A percentile compares a stretch with the other conserved stretches of the same genome.
Evolutionary conservation across 2,888 invertebrate species (phyloP).

Genomic region (Graphium colonna): DNA sequence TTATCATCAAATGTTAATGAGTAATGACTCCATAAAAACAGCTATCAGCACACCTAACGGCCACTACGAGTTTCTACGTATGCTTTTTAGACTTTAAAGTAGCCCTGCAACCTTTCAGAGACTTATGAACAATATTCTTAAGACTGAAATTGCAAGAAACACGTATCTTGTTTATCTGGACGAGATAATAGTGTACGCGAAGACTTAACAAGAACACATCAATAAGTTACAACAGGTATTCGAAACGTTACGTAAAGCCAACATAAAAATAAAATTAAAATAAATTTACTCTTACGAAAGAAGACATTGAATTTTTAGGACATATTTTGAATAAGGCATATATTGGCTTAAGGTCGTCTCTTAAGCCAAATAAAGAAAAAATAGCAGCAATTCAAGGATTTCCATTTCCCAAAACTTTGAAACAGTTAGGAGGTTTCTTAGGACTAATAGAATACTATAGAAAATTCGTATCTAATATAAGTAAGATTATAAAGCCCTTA

Average conservation of each 20-base stretch:
- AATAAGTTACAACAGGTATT: neutral
- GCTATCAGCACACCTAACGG: conserved; percentile 25
- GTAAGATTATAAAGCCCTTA: conserved; percentile 29
- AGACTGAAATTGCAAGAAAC: conserved; percentile 2
- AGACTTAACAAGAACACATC: neutral
- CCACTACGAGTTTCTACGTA: conserved; percentile 25
- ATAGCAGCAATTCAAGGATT: neutral
- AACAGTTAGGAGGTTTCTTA: neutral
- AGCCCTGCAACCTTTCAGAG: conserved; percentile 25
- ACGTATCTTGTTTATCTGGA: conserved; percentile 37
- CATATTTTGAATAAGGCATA: neutral
- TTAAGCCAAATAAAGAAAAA: neutral
- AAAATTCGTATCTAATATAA: conserved; percentile 35
- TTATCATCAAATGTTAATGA: conserved; percentile 27
- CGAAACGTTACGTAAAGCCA: neutral
- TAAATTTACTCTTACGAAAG: neutral
- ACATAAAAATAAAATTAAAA: conserved; percentile 2
- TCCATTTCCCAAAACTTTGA: neutral
- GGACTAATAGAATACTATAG: neutral
- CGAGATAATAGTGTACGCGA: conserved; percentile 36
- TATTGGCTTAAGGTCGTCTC: too few relatives aligned
- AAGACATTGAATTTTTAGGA: neutral
- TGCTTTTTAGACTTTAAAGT: conserved; percentile 28
- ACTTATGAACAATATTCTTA: conserved; percentile 9
- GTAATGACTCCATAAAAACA: conserved; percentile 21